Evolutionary conservation across 2,888 invertebrate genomes (phyloP), one percentile per base, ranked within the genome.

Genomic region (Tipula vernalis): DNA sequence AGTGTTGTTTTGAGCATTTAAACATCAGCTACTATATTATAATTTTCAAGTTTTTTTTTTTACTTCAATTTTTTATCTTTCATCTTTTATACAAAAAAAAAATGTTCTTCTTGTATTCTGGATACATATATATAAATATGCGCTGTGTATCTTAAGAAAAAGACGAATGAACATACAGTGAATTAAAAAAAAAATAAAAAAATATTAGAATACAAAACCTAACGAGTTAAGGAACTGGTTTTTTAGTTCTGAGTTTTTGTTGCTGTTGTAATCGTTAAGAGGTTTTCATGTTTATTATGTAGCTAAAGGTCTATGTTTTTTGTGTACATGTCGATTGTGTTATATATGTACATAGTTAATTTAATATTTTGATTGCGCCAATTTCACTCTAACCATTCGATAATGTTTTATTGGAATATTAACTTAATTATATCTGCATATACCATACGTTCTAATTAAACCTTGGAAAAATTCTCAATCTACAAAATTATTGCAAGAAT

Each of bases 1-100:
- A 84, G 84, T 84, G 84, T 84, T 84, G 84, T 84, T 84, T 84
- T 84, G 84, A 84, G 84, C 84, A 84, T 84, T 84, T 84, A 84
- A 39, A 84, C 84, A 84, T 84, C 84, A 84, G 84, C 84, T 84
- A 84, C 84, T 84, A 8, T 84, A 84, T 84, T 84, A 84, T 84
- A 39, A 84, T 84, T 84, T 84, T 10, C 13, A 84, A n/a, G 13
- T 84, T 84, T 84, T 84, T 84, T 83, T 28, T 39, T 13, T 39
- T 84, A 39, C 84, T 84, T 84, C 36, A 39, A 84, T 84, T 84
- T 84, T 84, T 84, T 39, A 84, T 84, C 84, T 84, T 84, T 84
- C 84, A 84, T 84, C 84, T 84, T 84, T 84, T 84, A 39, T 15
- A 84, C 36, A n/a, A 39, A 84, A 84, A 84, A 84, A 39, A 8